These are phyloP conservation scores for Liodrosophila aerea DNA, from an alignment of 2,888 invertebrate species.

Conservation along the genomic window DNA sequence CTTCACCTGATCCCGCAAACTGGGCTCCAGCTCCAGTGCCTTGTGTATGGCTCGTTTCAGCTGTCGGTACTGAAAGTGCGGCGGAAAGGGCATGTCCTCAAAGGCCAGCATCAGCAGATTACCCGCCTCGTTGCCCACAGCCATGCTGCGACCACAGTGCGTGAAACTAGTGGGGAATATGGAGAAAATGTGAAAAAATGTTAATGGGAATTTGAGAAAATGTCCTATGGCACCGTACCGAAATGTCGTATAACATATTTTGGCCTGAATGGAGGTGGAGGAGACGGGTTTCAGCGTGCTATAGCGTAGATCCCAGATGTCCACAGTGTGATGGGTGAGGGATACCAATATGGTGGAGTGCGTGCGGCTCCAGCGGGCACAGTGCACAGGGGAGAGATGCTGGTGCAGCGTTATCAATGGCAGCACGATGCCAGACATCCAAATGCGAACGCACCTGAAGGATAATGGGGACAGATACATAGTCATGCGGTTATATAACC, in stretches of 20 bases:
- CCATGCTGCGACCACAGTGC: slow-evolving; percentile 86
- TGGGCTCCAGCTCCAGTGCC: slow-evolving; percentile 86
- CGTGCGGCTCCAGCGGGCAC: slow-evolving; percentile 88
- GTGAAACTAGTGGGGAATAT: slow-evolving; percentile 84
- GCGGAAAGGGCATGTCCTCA: slow-evolving; percentile 89
- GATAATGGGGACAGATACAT: background rate
- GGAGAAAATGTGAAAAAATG: too few species aligned
- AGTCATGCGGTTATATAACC: background rate
- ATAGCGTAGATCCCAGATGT: slow-evolving; percentile 90
- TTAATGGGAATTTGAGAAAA: too few species aligned
- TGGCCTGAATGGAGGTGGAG: slow-evolving; percentile 64
- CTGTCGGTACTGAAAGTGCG: slow-evolving; percentile 87
- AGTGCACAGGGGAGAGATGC: slow-evolving; percentile 83
- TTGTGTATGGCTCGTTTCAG: slow-evolving; percentile 86
- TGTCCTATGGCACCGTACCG: too few species aligned
- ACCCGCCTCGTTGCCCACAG: slow-evolving; percentile 87
- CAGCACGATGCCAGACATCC: slow-evolving; percentile 87
- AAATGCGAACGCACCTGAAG: slow-evolving; percentile 86
- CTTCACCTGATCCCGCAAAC: slow-evolving; percentile 85
- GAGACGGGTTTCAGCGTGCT: slow-evolving; percentile 87
- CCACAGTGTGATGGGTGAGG: slow-evolving; percentile 86
- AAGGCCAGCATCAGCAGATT: slow-evolving; percentile 87
- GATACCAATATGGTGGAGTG: slow-evolving; percentile 89
- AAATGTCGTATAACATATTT: slow-evolving; percentile 67
- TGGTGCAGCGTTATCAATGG: slow-evolving; percentile 85